These are phyloP conservation scores for Paedocypris micromegethes DNA, from an alignment of 2,797 vertebrate species.

Conservation along the genomic window DNA sequence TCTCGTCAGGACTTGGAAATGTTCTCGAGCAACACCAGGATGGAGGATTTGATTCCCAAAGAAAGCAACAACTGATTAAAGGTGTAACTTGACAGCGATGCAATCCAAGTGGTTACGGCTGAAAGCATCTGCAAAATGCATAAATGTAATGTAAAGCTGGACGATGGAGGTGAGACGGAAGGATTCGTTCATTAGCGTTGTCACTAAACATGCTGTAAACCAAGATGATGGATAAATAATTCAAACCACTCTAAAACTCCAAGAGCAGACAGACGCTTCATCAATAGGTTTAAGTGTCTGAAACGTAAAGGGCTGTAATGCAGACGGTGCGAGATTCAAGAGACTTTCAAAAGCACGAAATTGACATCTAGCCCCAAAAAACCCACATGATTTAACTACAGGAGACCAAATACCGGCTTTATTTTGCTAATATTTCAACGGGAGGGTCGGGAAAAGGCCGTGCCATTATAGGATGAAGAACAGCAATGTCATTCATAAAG, in stretches of 20 bases:
- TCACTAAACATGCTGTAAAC: conserved; percentile 20
- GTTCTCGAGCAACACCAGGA: too few species aligned
- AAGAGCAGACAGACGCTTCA: conserved; percentile 23
- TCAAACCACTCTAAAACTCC: conserved; percentile 26
- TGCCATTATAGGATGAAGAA: conserved; percentile 22
- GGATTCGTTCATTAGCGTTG: too few species aligned
- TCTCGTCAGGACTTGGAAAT: too few species aligned
- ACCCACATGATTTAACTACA: too few species aligned
- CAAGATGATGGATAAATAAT: conserved; percentile 39
- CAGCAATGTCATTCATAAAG: conserved; percentile 30
- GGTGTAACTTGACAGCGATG: too few species aligned
- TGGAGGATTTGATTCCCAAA: too few species aligned
- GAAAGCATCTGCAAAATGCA: too few species aligned
- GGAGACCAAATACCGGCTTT: conserved; percentile 2
- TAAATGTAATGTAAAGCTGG: too few species aligned
- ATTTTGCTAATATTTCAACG: conserved; percentile 8
- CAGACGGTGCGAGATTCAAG: neutral
- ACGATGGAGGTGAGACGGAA: too few species aligned
- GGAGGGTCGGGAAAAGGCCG: conserved; percentile 9
- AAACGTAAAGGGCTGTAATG: conserved; percentile 10
- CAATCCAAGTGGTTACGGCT: too few species aligned
- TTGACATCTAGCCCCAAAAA: neutral
- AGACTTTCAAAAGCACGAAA: neutral
- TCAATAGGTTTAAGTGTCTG: conserved; percentile 19
- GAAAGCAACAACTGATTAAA: too few species aligned